A percentile compares a stretch with the other conserved stretches of the same genome.
Conservation (phyloP, 2,888 invertebrate genomes). For the Gastracanthus pulcherrimus region DNA sequence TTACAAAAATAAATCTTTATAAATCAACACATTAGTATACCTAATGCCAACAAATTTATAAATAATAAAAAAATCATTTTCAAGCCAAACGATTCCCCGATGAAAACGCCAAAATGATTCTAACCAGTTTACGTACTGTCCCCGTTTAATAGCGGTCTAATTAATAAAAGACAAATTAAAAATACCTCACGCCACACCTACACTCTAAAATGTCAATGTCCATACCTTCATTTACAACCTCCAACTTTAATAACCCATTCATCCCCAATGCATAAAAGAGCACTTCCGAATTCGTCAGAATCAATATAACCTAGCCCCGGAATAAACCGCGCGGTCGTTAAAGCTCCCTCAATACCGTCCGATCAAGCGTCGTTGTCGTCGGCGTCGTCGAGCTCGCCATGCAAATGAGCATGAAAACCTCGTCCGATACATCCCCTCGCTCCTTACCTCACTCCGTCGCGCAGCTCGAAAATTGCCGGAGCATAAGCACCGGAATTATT, state of each 20-base stretch:
- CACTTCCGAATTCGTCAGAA: neutral
- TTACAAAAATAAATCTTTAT: no score
- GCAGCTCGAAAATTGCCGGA: neutral
- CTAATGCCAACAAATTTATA: no score
- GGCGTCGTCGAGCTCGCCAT: neutral
- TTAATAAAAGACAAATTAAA: no score
- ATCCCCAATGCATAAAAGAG: neutral
- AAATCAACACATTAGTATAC: no score
- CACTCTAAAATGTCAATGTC: slow-evolving; percentile 1
- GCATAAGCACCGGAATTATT: neutral
- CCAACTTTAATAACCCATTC: neutral
- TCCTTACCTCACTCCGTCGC: neutral
- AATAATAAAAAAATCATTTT: no score
- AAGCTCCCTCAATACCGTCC: neutral
- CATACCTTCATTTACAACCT: neutral
- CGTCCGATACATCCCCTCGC: neutral
- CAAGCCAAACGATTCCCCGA: no score
- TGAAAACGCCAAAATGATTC: no score
- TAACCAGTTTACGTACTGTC: no score
- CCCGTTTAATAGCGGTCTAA: no score
- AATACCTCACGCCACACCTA: no score
- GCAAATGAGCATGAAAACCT: slow-evolving; percentile 38
- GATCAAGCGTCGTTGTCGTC: no score
- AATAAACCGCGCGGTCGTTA: no score
- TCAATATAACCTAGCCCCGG: neutral